Evolutionary conservation across 53 echinoderm and acorn worm species (phyloP), one percentile per base, ranked within the genome.

Genomic region (Temnopleurus reevesii): DNA sequence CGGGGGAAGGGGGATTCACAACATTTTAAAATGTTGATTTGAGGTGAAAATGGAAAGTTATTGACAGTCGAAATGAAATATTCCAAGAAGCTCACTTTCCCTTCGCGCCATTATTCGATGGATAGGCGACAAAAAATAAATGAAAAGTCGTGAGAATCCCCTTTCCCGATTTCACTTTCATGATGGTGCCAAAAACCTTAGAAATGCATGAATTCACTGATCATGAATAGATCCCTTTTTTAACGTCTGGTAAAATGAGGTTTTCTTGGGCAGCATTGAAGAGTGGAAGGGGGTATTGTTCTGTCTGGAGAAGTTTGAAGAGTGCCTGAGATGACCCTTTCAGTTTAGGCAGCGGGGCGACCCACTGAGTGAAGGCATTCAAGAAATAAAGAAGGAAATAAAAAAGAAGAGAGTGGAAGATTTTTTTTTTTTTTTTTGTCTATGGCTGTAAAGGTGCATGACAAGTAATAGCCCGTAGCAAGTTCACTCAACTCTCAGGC

Each of bases 151-250:
- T 38, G 41, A 71, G 71, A 71, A 38, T 41, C 2, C 41, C 21
- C 71, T 21, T n/a, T 71, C 71, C 41, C 36, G 36, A 66, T 38
- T 63, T 66, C 38, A 66, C 71, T 71, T 71, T 71, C 41, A n/a
- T 41, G 71, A 71, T 41, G 43, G 71, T 71, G 71, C 71, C 71
- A 71, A 71, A 71, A 71, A 71, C 71, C 71, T 41, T 71, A 71
- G 71, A 71, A 71, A 71, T 71, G 71, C 71, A 71, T 27, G 36
- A 71, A 71, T 71, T 71, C 71, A 71, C 19, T 71, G 71, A 41
- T 41, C 71, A 71, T 71, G 71, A 71, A 71, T 41, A 71, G 71
- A 71, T 71, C 19, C 15, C 6, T 2, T 41, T 71, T 41, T 63
- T 63, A 17, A 63, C 34, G 63, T 34, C 34, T 63, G 31, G 17